Evolutionary conservation across 1,140 invertebrate species (phyloP), one percentile per base, ranked within the genome.

Genomic region (Calliphora vicina): DNA sequence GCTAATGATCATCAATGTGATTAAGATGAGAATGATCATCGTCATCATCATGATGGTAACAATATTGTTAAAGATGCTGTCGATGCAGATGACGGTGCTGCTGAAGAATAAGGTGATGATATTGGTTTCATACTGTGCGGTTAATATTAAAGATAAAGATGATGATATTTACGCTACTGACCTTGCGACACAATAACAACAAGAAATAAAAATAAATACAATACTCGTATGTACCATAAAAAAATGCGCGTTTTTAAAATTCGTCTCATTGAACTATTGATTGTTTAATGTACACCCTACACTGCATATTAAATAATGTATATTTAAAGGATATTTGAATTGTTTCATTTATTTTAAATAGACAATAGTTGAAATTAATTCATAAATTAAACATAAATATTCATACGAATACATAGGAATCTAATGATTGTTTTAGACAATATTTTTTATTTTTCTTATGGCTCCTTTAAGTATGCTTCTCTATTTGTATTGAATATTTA

Each of bases 111-210:
- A 50, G 45, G 45, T 50, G 45, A 50, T 50, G 45, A 50, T 50
- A 17, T 13, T 50, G 45, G 45, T 50, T 35, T 35, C 5, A 35
- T 2, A 6, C 5, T 35, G 35, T 35, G 35, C 10, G 35, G 35
- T 35, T 35, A 35, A 35, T 35, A 35, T 35, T 50, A 12, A 50
- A 17, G 2, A 50, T 50, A 13, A 50, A 50, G 45, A 23, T 67
- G 23, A 76, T 76, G 73, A 76, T 76, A 25, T 35, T 43, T 12
- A 76, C 73, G 73, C 73, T 43, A 43, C 42, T 76, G 73, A 76
- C 73, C 73, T 76, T 76, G 73, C 73, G 42, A 76, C 73, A 35
- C 12, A 76, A 29, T 29, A 76, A 29, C 15, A 67, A 29, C 15
- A 67, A 67, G 61, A 67, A 67, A 67, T 23, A 8, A 67, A 67